Conservation (phyloP, 1,140 invertebrate genomes). For the Drosophila lacteicornis region DNA sequence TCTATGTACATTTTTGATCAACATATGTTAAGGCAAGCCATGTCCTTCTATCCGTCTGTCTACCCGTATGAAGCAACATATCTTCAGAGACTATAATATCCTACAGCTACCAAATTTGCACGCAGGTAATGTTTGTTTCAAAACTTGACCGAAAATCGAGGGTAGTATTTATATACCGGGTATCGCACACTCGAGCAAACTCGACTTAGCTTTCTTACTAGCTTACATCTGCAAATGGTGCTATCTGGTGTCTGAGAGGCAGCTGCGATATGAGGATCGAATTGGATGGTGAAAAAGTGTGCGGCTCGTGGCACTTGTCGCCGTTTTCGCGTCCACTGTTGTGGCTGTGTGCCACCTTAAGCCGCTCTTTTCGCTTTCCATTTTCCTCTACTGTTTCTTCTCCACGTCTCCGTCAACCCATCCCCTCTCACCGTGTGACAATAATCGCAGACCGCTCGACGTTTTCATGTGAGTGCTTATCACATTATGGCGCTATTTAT, state of each 20-base stretch:
- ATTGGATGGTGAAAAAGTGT: not conserved
- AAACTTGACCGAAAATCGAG: too few relatives aligned
- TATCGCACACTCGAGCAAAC: slow-evolving; percentile 5
- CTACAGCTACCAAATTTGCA: too few relatives aligned
- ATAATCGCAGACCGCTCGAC: slow-evolving; percentile 49
- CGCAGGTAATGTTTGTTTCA: too few relatives aligned
- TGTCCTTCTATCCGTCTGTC: too few relatives aligned
- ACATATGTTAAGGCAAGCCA: too few relatives aligned
- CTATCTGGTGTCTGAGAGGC: slow-evolving; percentile 6
- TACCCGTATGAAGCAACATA: too few relatives aligned
- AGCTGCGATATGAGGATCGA: not conserved
- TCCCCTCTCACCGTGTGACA: slow-evolving; percentile 36
- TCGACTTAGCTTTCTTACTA: slow-evolving; percentile 12
- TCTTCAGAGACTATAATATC: too few relatives aligned
- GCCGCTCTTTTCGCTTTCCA: slow-evolving; percentile 5
- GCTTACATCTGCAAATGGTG: slow-evolving; percentile 66
- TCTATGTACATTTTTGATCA: too few relatives aligned
- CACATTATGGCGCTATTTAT: slow-evolving; percentile 77
- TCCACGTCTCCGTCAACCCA: not conserved
- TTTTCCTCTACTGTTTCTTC: slow-evolving; percentile 20
- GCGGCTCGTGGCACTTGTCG: slow-evolving; percentile 33
- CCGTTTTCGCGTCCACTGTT: slow-evolving; percentile 9
- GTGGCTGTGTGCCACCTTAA: slow-evolving; percentile 12
- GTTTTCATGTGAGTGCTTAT: slow-evolving; percentile 70
- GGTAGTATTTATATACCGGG: too few relatives aligned